phyloP scores from a whole-genome alignment of 2,888 invertebrate species.

The Charanyca ferruginea region DNA sequence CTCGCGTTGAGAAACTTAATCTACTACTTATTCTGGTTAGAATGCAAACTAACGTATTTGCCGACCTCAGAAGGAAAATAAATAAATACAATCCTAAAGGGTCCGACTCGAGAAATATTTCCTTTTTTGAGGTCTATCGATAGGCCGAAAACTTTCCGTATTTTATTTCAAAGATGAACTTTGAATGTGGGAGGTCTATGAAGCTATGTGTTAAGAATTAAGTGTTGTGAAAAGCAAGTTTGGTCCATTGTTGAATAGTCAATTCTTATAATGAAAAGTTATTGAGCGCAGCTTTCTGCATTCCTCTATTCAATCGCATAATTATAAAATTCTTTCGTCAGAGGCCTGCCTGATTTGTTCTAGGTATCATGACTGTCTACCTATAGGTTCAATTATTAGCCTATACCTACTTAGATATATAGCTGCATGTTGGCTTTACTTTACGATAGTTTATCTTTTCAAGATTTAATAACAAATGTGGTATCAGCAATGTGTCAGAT shows the following conservation, averaged over 20 bases:
- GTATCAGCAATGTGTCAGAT: background rate
- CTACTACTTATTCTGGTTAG: conserved; percentile 25
- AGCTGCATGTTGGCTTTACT: background rate
- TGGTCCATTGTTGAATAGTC: background rate
- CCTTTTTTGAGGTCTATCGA: conserved; percentile 11
- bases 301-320: background rate
- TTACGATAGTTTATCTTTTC: background rate
- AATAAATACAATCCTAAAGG: conserved; percentile 25
- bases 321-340: background rate
- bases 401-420: background rate
- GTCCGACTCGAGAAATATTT: conserved; percentile 17
- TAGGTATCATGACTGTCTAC: too few species aligned
- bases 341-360: too few species aligned
- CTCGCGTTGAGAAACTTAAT: conserved; percentile 38
- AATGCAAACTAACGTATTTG: conserved; percentile 17
- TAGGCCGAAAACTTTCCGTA: conserved; percentile 10
- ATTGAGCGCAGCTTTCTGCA: conserved; percentile 8
- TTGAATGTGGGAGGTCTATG: background rate
- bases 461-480: background rate
- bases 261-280: background rate
- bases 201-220: conserved; percentile 21
- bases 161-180: conserved; percentile 24
- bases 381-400: too few species aligned
- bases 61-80: conserved; percentile 17
- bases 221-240: conserved; percentile 25